Evolutionary conservation across 2,113 vertebrate species (phyloP), one percentile per base, ranked within the genome.

Genomic region (Tachysurus vachellii): DNA sequence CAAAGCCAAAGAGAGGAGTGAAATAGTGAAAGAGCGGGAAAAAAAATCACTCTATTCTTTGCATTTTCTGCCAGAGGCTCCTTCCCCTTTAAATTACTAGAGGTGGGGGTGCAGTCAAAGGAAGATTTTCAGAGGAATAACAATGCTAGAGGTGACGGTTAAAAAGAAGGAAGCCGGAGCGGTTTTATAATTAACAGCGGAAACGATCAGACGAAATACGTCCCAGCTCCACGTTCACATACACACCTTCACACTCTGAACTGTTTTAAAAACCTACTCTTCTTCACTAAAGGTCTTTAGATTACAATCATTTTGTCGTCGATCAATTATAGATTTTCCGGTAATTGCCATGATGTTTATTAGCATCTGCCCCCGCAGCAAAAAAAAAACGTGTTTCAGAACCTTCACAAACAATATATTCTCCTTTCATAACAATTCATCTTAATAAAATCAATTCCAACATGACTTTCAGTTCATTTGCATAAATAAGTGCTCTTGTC

Each of bases 391-490:
- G 36, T 42, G 4, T 50, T 76, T 50, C 73, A 50, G 23, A 50
- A 8, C 31, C 54, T 75, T 91, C 90, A 71, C 53, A 82, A 83
- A 89, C 87, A 90, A 88, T 88, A 87, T 86, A 88, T 70, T 42
- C 57, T 91, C 88, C 92, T 93, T 91, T 94, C 92, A 89, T 85
- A 93, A 91, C 91, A 86, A 91, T 93, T 92, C 87, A 90, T 89
- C 90, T 93, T 92, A 93, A 95, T 92, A 87, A 93, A 95, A 94
- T 93, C 93, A 94, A 94, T 94, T 92, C 92, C 88, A 94, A 94
- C 89, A 93, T 92, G 93, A 92, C 92, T 93, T 93, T 91, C 90
- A 89, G 89, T 94, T 95, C 93, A 94, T 94, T 94, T 93, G 92
- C 93, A 94, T 94, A 93, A 95, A 94, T 93, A 94, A 94, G 88